phyloP scores from a whole-genome alignment of 2,888 invertebrate genomes.

The Gymnoscelis rufifasciata region DNA sequence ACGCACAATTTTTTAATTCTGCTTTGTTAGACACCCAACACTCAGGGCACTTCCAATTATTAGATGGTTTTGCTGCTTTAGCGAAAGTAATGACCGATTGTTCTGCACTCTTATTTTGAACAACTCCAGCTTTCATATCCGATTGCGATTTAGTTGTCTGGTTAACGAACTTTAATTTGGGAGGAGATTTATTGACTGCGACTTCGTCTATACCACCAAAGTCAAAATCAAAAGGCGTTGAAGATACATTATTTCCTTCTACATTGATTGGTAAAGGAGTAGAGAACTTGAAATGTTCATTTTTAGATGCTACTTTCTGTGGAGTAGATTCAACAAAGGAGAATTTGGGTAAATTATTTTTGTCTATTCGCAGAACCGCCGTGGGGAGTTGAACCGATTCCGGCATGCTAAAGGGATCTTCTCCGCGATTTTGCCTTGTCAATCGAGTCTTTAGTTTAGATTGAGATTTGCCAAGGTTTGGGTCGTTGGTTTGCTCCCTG shows the following conservation, averaged over 20 bases:
- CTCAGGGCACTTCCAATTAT: constrained; percentile 40
- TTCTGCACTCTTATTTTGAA: neutral
- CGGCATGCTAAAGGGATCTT: constrained; percentile 26
- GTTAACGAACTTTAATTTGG: constrained; percentile 7
- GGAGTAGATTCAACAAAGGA: constrained; percentile 34
- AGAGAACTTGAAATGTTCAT: constrained; percentile 46
- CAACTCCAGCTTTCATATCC: neutral
- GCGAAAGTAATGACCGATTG: constrained; percentile 3
- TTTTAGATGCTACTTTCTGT: constrained; percentile 28
- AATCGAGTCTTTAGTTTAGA: constrained; percentile 51
- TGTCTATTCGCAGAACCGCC: constrained; percentile 49
- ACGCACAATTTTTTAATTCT: constrained; percentile 44
- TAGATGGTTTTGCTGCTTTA: constrained; percentile 3
- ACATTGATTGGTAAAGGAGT: constrained; percentile 44
- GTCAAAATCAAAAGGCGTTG: constrained; percentile 35
- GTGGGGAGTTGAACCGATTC: constrained; percentile 42
- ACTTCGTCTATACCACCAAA: constrained; percentile 50
- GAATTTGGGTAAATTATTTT: constrained; percentile 56
- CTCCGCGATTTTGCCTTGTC: constrained; percentile 41
- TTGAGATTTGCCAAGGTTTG: constrained; percentile 2
- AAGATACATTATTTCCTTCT: constrained; percentile 18
- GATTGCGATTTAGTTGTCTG: constrained; percentile 17
- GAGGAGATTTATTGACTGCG: constrained; percentile 30
- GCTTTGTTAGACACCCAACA: constrained; percentile 49
- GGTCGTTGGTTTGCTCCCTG: constrained; percentile 31